Base-by-base conservation (phyloP, 2,113 vertebrate genomes). In the Myocastor coypus region DNA sequence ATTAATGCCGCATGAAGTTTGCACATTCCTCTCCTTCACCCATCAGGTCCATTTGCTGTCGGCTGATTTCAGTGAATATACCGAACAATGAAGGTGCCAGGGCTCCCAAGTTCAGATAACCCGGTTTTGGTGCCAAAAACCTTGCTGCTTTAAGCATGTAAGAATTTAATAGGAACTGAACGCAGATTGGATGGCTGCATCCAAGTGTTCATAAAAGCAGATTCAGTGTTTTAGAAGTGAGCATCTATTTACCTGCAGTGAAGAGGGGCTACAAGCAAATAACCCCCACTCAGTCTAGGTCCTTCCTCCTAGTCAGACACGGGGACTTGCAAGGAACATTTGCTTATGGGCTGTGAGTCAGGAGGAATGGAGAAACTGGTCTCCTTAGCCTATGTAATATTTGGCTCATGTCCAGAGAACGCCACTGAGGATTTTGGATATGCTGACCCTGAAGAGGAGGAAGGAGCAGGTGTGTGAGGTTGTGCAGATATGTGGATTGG, bases 1-100 rank as follows among this genome's bases (percentile, higher is more conserved):
- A 96, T 97, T 83, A 94, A 96, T 81, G 96, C 97, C 66, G 95
- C 97, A 96, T 91, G 75, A 87, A 96, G 93, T 77, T 80, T 86
- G 91, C 80, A 28, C 55, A 8, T 92, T 92, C 84, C 94, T 87
- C 50, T 95, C 50, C 40, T 12, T 71, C 87, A 93, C 83, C 57
- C 68, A 55, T 32, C 55, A 59, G 87, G 61, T 42, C 22, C 19
- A 1, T 88, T 78, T 61, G 71, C 73, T 5, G 28, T 32, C 61
- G 42, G 86, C 57, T 6, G 91, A 37, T 50, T 55, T 69, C 40
- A 3, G 28, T 34, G 64, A 75, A 37, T 30, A 3, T 52, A 10
- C 0, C 0, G n/a, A 57, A 87, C 69, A 24, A 1, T 0, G 37
- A 88, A 5, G 16, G 46, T 40, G 68, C 55, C 1, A 0, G 75